Evolutionary conservation across 1,140 invertebrate genomes (phyloP), one percentile per base, ranked within the genome.

Genomic region (Bombus pascuorum): DNA sequence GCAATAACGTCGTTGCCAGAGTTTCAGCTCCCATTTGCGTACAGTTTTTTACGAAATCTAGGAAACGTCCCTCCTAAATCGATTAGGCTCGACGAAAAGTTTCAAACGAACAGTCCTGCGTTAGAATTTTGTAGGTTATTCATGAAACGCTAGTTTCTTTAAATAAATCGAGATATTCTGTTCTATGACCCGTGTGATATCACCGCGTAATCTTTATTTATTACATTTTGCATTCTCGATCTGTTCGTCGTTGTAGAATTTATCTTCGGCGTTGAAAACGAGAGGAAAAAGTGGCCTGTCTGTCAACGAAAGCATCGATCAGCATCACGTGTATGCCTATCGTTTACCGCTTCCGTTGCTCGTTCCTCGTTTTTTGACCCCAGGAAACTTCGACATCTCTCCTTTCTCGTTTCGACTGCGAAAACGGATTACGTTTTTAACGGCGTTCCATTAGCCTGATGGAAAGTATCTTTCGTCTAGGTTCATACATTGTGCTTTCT

Each of bases 271-370:
- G 39, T 28, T 4, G 57, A 28, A 37, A 68, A 44, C 34, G 25
- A 32, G 42, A 15, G 25, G 25, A 68, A 68, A 68, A 77, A 70
- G 22, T 66, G 12, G 3, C 22, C 34, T 12, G 42, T 65, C 42
- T 25, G 22, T 39, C 34, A 76, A 32, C n/a, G 13, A 18, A 62
- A 34, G 28, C 57, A 83, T 77, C 81, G 73, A 83, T 83, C 81
- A 83, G 28, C 59, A 76, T 83, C 73, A 57, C 59, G 73, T 47
- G 62, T 76, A 68, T 77, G 73, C 81, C 68, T 83, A 77, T 68
- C 44, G 81, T 83, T 77, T 47, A 34, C 32, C 39, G 32, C 25
- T 68, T 70, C 15, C 44, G 5, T 59, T 57, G 5, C 39, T 39
- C 39, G 22, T 68, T 37, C 37, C 32, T 13, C 47, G n/a, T 28